Percentiles rank a stretch among this genome's conserved stretches.
phyloP scores from a whole-genome alignment of 2,113 vertebrate genomes.

The Orycteropus afer region DNA sequence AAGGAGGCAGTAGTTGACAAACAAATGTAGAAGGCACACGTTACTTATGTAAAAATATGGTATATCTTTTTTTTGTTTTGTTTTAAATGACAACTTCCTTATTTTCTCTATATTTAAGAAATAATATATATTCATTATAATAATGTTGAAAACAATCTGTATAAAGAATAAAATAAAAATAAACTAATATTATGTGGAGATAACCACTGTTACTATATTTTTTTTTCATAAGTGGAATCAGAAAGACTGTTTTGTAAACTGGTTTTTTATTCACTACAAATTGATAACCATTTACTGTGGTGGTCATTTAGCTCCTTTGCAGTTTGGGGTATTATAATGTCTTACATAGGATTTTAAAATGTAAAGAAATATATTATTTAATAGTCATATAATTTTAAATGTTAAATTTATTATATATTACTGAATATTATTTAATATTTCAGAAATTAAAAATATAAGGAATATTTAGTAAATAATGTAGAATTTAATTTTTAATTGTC shows the following conservation, averaged over 20 bases:
- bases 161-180: slow-evolving; percentile 49
- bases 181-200: slow-evolving; percentile 19
- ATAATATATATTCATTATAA: neutral
- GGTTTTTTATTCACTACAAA: neutral
- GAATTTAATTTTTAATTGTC: slow-evolving; percentile 22
- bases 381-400: slow-evolving; percentile 8
- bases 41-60: no score
- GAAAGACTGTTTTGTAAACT: neutral
- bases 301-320: neutral
- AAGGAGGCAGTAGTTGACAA: no score
- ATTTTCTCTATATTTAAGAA: slow-evolving; percentile 24
- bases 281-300: neutral
- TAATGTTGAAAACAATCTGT: neutral
- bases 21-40: no score
- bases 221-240: neutral
- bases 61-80: neutral
- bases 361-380: neutral
- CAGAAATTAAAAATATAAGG: neutral
- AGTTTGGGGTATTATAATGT: neutral
- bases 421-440: neutral
- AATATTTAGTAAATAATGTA: slow-evolving; percentile 17
- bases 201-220: neutral
- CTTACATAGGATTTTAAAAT: neutral
- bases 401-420: neutral
- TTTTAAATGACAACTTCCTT: neutral